phyloP scores from a whole-genome alignment of 2,888 invertebrate species.

The Archips crataeganus region DNA sequence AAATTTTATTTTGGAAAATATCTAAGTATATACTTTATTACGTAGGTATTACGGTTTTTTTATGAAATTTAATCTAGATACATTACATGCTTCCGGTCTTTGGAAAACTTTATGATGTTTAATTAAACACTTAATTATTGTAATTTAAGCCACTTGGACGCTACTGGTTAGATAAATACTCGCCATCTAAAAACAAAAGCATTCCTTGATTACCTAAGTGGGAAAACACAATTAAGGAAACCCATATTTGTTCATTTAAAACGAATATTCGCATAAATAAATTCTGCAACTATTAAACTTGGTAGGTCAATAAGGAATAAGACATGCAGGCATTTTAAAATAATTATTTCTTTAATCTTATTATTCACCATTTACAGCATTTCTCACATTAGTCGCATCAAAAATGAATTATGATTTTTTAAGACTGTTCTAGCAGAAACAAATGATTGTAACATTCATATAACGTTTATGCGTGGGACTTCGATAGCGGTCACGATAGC shows the following conservation, averaged over 20 bases:
- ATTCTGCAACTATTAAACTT: neutral
- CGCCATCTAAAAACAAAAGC: too few relatives aligned
- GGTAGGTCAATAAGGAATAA: too few relatives aligned
- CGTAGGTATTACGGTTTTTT: too few relatives aligned
- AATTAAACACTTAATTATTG: too few relatives aligned
- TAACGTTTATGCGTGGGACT: slow-evolving; percentile 47
- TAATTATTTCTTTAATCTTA: neutral
- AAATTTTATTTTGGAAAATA: too few relatives aligned
- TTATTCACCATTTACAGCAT: slow-evolving; percentile 44
- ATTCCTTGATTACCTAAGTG: too few relatives aligned
- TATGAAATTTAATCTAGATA: too few relatives aligned
- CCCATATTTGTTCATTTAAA: neutral
- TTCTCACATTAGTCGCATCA: slow-evolving; percentile 24
- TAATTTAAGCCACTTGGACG: neutral
- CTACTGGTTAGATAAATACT: neutral
- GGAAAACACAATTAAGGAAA: neutral
- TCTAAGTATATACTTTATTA: too few relatives aligned
- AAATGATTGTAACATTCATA: slow-evolving; percentile 31
- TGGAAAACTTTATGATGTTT: too few relatives aligned
- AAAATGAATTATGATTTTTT: slow-evolving; percentile 7
- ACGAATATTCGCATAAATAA: neutral
- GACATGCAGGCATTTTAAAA: neutral
- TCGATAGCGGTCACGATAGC: slow-evolving; percentile 36
- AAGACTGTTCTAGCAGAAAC: slow-evolving; percentile 9
- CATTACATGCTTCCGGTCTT: too few relatives aligned